A percentile compares a stretch with the other conserved stretches of the same genome.
phyloP scores from a whole-genome alignment of 2,888 invertebrate species.

The Oligia strigilis region DNA sequence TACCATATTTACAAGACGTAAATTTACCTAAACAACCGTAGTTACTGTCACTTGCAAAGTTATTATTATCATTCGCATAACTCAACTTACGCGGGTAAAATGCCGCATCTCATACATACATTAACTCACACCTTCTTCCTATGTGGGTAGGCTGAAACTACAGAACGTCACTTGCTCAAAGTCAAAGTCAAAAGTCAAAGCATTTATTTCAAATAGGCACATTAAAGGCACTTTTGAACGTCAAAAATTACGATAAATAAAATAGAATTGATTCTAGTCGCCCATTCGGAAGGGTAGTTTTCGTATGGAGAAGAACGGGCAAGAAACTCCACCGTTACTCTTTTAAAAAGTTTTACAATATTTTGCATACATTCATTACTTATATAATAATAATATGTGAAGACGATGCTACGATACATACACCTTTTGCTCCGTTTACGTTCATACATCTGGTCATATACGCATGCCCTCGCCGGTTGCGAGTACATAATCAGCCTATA shows the following conservation, averaged over 20 bases:
- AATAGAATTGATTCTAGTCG: too few relatives aligned
- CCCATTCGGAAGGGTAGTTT: too few relatives aligned
- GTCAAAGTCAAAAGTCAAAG: too few relatives aligned
- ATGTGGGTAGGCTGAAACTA: background rate
- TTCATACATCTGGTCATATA: background rate
- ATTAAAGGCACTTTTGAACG: too few relatives aligned
- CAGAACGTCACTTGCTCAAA: background rate
- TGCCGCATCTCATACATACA: conserved; percentile 23
- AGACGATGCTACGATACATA: too few relatives aligned
- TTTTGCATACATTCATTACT: too few relatives aligned
- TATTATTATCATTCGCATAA: conserved; percentile 27
- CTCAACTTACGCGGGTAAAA: conserved; percentile 9
- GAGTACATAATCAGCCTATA: background rate
- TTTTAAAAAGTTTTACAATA: too few relatives aligned
- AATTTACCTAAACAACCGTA: conserved; percentile 30
- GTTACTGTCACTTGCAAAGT: conserved; percentile 30
- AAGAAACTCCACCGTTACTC: too few relatives aligned
- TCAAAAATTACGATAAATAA: too few relatives aligned
- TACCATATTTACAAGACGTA: conserved; percentile 58
- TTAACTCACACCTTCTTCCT: background rate
- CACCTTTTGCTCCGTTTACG: background rate
- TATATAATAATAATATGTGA: too few relatives aligned
- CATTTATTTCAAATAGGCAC: too few relatives aligned
- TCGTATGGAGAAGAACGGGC: too few relatives aligned
- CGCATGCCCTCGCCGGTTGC: background rate